A percentile compares a stretch with the other conserved stretches of the same genome.
Conservation (phyloP, 2,797 vertebrate genomes). For the Parauchenoglanis ngamensis region DNA sequence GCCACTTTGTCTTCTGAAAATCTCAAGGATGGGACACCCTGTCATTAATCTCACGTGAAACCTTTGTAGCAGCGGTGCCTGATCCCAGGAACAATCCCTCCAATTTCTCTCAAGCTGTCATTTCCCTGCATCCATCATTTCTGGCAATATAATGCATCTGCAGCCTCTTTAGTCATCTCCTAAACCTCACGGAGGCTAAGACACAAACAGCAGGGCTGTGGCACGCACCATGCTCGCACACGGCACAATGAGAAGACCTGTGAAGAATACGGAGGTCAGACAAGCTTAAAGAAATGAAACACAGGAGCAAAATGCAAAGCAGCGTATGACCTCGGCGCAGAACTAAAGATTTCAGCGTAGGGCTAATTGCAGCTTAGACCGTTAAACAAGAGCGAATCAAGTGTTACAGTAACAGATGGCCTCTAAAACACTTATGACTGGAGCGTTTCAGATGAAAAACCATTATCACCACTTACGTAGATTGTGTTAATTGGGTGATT, state of each 20-base stretch:
- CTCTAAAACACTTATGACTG: neutral
- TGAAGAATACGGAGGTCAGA: neutral
- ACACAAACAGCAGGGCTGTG: neutral
- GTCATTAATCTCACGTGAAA: constrained; percentile 6
- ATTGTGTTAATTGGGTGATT: neutral
- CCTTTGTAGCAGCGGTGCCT: neutral
- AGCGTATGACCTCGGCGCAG: neutral
- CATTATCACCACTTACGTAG: neutral
- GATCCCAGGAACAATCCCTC: constrained; percentile 17
- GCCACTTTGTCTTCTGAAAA: neutral
- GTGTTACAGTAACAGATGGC: neutral
- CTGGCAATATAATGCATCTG: constrained; percentile 20
- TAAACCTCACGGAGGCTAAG: neutral
- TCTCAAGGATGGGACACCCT: neutral
- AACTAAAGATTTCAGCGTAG: neutral
- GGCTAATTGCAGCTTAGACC: neutral
- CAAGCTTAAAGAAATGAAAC: neutral
- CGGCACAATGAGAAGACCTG: neutral
- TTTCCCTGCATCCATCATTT: constrained; percentile 17
- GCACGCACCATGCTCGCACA: neutral
- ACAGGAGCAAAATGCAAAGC: neutral
- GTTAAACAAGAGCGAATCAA: neutral
- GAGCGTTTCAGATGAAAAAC: neutral
- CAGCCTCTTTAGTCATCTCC: neutral
- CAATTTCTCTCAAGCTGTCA: constrained; percentile 3